Evolutionary conservation across 2,797 vertebrate species (phyloP).

Genomic region (Orientallactaga sibirica): DNA sequence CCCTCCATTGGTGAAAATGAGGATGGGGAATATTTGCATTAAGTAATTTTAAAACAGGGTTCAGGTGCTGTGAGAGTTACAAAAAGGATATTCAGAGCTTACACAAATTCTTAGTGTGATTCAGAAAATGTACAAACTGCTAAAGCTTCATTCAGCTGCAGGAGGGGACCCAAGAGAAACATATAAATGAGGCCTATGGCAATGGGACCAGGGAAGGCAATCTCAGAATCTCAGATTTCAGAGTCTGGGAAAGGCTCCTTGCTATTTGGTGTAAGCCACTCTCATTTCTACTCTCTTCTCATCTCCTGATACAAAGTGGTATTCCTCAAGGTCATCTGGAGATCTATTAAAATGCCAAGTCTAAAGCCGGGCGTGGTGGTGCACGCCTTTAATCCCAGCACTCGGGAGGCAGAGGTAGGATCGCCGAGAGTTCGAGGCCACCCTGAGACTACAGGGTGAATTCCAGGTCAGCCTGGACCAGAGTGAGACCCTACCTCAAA

Average conservation of each 20-base stretch:
- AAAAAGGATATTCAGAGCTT: background rate
- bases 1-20: slow-evolving; percentile 18
- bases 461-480: too few species aligned
- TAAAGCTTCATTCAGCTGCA: too few species aligned
- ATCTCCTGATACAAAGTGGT: background rate
- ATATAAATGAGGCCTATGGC: accelerated
- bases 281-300: background rate
- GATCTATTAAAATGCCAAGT: background rate
- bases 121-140: background rate
- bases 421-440: too few species aligned
- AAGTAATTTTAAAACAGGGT: slow-evolving; percentile 53
- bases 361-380: too few species aligned
- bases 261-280: background rate
- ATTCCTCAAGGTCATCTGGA: background rate
- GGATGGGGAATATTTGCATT: background rate
- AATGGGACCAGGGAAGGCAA: too few species aligned
- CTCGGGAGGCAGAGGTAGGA: too few species aligned
- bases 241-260: background rate
- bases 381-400: too few species aligned
- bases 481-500: too few species aligned
- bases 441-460: too few species aligned
- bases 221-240: background rate
- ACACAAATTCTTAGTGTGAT: background rate
- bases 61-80: background rate
- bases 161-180: background rate